Conservation (phyloP, 2,888 invertebrate species). For the Campoplex nolae region DNA sequence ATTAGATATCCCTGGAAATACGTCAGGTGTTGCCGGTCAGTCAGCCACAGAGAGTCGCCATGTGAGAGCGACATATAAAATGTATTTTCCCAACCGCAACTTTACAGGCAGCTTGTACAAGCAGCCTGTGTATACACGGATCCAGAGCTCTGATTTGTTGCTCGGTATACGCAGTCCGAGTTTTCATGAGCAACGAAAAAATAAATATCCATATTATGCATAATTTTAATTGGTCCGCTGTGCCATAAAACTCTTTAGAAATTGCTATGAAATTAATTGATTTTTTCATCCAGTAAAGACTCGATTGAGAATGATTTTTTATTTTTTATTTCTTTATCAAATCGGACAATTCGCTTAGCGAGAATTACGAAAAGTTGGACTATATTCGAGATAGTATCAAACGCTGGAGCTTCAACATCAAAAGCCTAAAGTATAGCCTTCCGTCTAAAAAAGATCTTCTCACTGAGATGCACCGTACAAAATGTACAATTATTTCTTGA, state of each 20-base stretch:
- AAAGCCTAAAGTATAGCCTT: slow-evolving; percentile 73
- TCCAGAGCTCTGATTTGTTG: slow-evolving; percentile 16
- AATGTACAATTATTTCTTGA: slow-evolving; percentile 44
- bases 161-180: neutral
- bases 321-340: neutral
- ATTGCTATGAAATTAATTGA: no score
- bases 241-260: neutral
- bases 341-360: neutral
- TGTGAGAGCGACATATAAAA: slow-evolving; percentile 60
- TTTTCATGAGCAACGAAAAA: slow-evolving; percentile 2
- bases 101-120: slow-evolving; percentile 24
- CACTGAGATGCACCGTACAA: slow-evolving; percentile 42
- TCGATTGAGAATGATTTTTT: neutral
- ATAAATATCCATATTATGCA: neutral
- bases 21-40: slow-evolving; percentile 75
- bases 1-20: slow-evolving; percentile 83
- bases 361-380: slow-evolving; percentile 26
- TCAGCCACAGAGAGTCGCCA: slow-evolving; percentile 62
- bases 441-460: slow-evolving; percentile 49
- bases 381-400: slow-evolving; percentile 32
- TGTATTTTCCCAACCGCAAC: slow-evolving; percentile 48
- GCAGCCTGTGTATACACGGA: neutral
- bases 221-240: neutral
- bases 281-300: no score
- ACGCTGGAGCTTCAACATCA: slow-evolving; percentile 55